Conservation (phyloP, 2,888 invertebrate species). For the Heliconius ethilla region DNA sequence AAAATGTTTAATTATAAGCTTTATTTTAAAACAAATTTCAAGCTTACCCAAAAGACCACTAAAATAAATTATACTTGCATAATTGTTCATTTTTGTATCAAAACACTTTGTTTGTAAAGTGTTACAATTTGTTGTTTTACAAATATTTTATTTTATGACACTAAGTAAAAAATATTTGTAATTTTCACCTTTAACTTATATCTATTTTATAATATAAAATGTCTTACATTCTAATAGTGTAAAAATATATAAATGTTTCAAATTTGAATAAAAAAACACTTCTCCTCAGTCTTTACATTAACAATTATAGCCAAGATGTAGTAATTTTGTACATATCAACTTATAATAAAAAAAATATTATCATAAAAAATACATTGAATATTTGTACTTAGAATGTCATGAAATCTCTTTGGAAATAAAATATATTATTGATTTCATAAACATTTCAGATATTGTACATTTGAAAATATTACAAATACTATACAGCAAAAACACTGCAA, state of each 20-base stretch:
- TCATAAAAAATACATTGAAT: neutral
- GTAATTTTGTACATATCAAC: neutral
- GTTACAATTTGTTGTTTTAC: neutral
- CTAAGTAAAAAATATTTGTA: neutral
- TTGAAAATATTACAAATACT: neutral
- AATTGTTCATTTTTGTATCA: neutral
- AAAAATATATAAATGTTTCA: neutral
- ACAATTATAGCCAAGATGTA: neutral
- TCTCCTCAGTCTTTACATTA: constrained; percentile 4
- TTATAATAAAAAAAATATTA: neutral
- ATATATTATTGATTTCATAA: constrained; percentile 1
- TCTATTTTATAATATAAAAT: constrained; percentile 7
- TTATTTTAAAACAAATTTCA: neutral
- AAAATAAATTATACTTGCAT: neutral
- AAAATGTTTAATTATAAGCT: neutral
- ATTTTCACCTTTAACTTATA: neutral
- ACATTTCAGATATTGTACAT: neutral
- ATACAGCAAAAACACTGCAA: neutral
- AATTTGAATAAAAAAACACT: neutral
- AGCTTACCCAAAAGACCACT: too few species aligned
- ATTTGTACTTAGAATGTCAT: constrained; percentile 31
- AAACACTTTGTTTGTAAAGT: neutral
- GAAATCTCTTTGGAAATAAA: constrained; percentile 33
- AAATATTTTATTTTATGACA: neutral
- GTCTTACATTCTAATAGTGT: neutral